Evolutionary conservation across 2,113 vertebrate genomes (phyloP).

Genomic region (Phycodurus eques): DNA sequence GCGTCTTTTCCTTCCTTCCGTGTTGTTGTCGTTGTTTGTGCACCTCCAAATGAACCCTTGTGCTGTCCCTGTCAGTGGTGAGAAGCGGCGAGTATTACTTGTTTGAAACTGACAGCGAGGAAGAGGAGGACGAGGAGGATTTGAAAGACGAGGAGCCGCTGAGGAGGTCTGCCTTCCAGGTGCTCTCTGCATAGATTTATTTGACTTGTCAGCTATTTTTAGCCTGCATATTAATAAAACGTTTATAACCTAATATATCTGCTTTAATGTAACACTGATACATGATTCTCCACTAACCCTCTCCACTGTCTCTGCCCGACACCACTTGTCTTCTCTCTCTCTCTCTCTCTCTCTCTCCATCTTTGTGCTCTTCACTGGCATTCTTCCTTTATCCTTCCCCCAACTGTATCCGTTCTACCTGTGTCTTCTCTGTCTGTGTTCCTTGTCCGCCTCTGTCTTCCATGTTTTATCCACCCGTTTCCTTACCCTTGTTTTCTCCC

Average conservation of each 20-base stretch:
- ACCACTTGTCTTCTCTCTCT: background rate
- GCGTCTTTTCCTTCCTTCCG: background rate
- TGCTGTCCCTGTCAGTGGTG: constrained; percentile 84
- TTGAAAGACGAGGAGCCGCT: constrained; percentile 87
- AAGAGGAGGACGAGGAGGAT: constrained; percentile 90
- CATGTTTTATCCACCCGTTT: no score
- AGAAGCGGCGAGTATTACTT: constrained; percentile 99
- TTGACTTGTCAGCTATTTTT: background rate
- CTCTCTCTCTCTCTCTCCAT: background rate
- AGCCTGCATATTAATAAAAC: background rate
- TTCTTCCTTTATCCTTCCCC: background rate
- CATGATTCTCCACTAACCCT: constrained; percentile 76
- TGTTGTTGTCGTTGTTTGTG: background rate
- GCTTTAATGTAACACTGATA: constrained; percentile 4
- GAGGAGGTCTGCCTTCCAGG: constrained; percentile 95
- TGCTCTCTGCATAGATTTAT: constrained; percentile 41
- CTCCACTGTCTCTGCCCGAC: constrained; percentile 78
- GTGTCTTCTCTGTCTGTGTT: background rate
- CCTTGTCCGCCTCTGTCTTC: no score
- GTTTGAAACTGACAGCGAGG: constrained; percentile 99
- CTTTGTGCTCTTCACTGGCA: background rate
- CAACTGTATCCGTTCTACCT: background rate
- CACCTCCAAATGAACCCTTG: constrained; percentile 1
- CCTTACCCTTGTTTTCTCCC: no score
- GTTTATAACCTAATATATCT: background rate